These are phyloP conservation scores for Automeris io DNA, from an alignment of 2,888 invertebrate species.

Conservation along the genomic window DNA sequence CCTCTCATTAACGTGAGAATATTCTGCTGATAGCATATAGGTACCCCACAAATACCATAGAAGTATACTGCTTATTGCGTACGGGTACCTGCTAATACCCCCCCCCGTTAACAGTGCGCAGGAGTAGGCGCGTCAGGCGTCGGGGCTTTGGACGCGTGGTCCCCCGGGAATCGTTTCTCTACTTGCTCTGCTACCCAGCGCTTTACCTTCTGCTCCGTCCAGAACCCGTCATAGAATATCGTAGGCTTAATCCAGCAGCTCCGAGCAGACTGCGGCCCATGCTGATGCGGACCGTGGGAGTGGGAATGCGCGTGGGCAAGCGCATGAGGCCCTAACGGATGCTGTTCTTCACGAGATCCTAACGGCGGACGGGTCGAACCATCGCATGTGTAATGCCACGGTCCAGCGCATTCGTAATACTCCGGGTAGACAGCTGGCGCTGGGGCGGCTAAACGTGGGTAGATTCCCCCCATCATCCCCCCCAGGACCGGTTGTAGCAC, in stretches of 20 bases:
- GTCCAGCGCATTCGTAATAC: conserved; percentile 60
- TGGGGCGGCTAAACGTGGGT: conserved; percentile 29
- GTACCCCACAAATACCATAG: no score
- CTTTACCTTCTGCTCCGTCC: conserved; percentile 74
- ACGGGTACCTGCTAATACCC: no score
- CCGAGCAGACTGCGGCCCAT: conserved; percentile 24
- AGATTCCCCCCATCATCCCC: conserved; percentile 40
- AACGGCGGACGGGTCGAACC: conserved; percentile 50
- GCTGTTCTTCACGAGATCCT: conserved; percentile 21
- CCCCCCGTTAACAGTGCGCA: no score
- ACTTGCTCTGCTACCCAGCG: conserved; percentile 73
- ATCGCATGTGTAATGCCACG: conserved; percentile 68
- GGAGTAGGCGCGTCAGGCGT: conserved; percentile 19
- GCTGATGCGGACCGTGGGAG: background rate
- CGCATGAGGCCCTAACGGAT: background rate
- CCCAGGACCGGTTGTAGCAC: conserved; percentile 58
- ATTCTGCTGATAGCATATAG: no score
- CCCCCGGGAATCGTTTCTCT: conserved; percentile 66
- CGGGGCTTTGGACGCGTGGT: conserved; percentile 27
- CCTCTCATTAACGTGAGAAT: no score
- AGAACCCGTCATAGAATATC: conserved; percentile 72
- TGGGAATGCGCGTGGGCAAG: background rate
- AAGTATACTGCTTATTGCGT: no score
- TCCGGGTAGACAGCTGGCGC: conserved; percentile 36
- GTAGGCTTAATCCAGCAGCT: conserved; percentile 71